Percentiles rank a stretch among this genome's conserved stretches.
Conservation (phyloP, 1,140 invertebrate genomes). For the Heliconius eleuchia region DNA sequence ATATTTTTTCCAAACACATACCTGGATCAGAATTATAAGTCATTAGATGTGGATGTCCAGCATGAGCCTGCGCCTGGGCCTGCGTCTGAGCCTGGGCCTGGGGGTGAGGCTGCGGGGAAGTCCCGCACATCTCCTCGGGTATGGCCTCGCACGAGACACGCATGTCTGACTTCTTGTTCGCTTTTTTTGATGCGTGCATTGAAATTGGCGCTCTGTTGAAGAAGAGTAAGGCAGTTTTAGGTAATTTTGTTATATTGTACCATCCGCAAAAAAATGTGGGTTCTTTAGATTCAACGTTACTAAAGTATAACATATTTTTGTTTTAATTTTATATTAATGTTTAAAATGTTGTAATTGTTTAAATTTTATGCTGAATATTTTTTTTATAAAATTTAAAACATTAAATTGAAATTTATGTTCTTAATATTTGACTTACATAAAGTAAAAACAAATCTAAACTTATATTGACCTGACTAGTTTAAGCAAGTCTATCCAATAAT, state of each 20-base stretch:
- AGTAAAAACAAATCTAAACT: too few relatives aligned
- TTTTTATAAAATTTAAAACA: background rate
- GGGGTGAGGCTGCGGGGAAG: slow-evolving; percentile 58
- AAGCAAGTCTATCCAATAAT: too few relatives aligned
- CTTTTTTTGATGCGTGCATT: slow-evolving; percentile 82
- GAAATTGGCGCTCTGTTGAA: slow-evolving; percentile 51
- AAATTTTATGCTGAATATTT: too few relatives aligned
- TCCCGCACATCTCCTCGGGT: slow-evolving; percentile 90
- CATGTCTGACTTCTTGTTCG: slow-evolving; percentile 87
- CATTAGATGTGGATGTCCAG: slow-evolving; percentile 53
- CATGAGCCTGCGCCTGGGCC: slow-evolving; percentile 19
- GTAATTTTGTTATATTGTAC: too few relatives aligned
- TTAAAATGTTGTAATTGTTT: too few relatives aligned
- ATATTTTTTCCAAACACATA: slow-evolving; percentile 25
- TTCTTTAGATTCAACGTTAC: too few relatives aligned
- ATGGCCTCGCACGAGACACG: slow-evolving; percentile 94
- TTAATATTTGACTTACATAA: too few relatives aligned
- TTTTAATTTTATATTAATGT: too few relatives aligned
- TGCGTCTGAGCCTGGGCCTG: background rate
- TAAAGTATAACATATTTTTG: too few relatives aligned
- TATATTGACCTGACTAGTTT: too few relatives aligned
- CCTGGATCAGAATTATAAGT: slow-evolving; percentile 77
- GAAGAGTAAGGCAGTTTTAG: background rate
- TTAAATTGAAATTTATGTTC: background rate
- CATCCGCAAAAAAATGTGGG: too few relatives aligned